Evolutionary conservation across 2,113 vertebrate species (phyloP).

Genomic region (Psammodynastes pulverulentus): DNA sequence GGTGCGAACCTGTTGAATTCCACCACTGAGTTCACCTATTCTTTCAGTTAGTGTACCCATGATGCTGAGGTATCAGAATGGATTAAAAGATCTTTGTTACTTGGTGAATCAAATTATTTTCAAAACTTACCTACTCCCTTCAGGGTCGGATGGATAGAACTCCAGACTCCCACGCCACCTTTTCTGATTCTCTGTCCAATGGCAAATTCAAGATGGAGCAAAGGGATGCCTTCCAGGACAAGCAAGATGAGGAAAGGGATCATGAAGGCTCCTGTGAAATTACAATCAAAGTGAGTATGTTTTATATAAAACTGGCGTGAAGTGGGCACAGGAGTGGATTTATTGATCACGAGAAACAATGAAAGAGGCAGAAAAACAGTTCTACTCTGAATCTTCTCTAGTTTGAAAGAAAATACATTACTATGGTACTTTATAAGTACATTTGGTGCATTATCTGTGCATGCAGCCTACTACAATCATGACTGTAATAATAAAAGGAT

Average conservation of each 20-base stretch:
- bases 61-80: neutral
- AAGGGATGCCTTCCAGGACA: constrained; percentile 89
- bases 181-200: constrained; percentile 91
- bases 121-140: constrained; percentile 83
- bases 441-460: neutral
- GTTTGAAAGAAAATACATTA: neutral
- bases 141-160: constrained; percentile 81
- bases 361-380: neutral
- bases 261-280: constrained; percentile 89
- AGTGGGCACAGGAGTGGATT: neutral
- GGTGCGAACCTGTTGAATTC: too few species aligned
- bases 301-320: neutral
- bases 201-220: constrained; percentile 93
- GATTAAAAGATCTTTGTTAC: neutral
- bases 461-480: neutral
- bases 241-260: constrained; percentile 95
- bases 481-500: neutral
- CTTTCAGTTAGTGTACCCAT: neutral
- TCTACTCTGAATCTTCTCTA: neutral
- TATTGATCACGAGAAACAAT: neutral
- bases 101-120: neutral
- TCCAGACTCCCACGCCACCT: constrained; percentile 88
- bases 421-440: neutral
- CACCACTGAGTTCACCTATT: too few species aligned
- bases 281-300: neutral